Percentiles rank a stretch among this genome's conserved stretches.
Evolutionary conservation across 2,797 vertebrate species (phyloP).

Genomic region (Lagocephalus sceleratus): DNA sequence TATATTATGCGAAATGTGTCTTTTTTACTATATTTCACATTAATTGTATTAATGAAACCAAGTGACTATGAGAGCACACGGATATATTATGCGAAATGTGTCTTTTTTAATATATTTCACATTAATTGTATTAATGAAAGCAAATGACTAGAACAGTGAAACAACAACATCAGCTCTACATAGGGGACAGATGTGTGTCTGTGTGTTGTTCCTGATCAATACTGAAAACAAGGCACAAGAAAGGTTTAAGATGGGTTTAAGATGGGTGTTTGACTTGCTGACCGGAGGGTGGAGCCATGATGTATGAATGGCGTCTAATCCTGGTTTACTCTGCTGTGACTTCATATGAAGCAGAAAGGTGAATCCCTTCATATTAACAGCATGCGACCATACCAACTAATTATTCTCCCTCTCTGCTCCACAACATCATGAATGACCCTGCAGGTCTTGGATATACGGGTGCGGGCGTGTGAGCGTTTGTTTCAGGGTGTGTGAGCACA

Average conservation of each 20-base stretch:
- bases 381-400: neutral
- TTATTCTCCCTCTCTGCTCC: neutral
- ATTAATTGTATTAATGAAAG: no score
- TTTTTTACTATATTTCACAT: no score
- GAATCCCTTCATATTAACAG: neutral
- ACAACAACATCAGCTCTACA: no score
- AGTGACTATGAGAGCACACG: no score
- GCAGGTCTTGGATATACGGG: slow-evolving; percentile 6
- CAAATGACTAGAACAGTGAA: no score
- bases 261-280: neutral
- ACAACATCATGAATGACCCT: slow-evolving; percentile 1
- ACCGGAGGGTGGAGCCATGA: neutral
- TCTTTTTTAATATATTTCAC: no score
- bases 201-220: no score
- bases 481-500: slow-evolving; percentile 22
- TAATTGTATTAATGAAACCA: no score
- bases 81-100: no score
- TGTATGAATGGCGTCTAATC: slow-evolving; percentile 7
- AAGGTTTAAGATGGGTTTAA: neutral
- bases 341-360: neutral
- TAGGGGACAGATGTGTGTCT: no score
- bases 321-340: neutral
- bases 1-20: no score
- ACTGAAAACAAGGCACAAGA: no score
- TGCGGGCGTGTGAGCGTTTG: slow-evolving; percentile 19